Base-by-base conservation (phyloP, 2,888 invertebrate species). In the Chirona hameri region DNA sequence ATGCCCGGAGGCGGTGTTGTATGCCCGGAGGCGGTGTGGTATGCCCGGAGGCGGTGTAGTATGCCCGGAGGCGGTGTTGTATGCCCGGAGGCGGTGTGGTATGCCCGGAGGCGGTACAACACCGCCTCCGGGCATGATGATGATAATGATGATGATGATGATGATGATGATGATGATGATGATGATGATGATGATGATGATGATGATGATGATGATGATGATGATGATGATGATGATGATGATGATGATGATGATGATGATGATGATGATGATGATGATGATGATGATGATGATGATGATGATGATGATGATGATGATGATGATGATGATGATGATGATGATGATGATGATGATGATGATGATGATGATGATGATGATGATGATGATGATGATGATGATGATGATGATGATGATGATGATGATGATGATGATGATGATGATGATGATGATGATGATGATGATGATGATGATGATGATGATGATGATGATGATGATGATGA, bases 161-260 rank as follows among this genome's bases (percentile, higher is more conserved):
- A 65, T n/a, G 65, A 65, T n/a, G 65, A 65, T n/a, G 65, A 65
- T n/a, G 65, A 65, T n/a, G 21, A 65, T n/a, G 65, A 21, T n/a
- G 65, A 65, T n/a, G 65, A 65, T n/a, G 65, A 65, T n/a, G 65
- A 65, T n/a, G 65, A 65, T n/a, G 21, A 65, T n/a, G 65, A 65
- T n/a, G 65, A 65, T n/a, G 79, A 21, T 79, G 79, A 79, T 79
- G 79, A 79, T 79, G 29, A 79, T 79, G 79, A 79, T 79, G 79
- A 79, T 79, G 29, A 79, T 79, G 79, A 79, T 79, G 79, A 79
- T 79, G 29, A 79, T 79, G 79, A 79, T 79, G 79, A 79, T 79
- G 29, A 79, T 79, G 79, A 79, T 79, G 79, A 79, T 79, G 29
- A 79, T 79, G 79, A 79, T 79, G 79, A 79, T 79, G 29, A 79